A percentile compares a stretch with the other conserved stretches of the same genome.
These are phyloP conservation scores for Dipodomys ordii DNA, from an alignment of 2,113 vertebrate species.

Conservation along the genomic window DNA sequence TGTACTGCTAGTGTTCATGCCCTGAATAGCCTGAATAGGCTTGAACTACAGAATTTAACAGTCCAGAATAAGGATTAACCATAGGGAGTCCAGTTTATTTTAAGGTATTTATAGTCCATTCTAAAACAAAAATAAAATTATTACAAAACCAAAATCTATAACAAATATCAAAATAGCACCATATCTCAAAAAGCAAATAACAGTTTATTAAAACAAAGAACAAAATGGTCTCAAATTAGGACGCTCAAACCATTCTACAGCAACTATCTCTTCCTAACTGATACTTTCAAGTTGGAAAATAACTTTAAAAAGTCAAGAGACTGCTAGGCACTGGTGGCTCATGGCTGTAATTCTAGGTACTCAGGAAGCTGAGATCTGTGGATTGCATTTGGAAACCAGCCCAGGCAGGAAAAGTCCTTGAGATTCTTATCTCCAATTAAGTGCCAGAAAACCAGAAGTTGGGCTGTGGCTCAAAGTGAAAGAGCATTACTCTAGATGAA, in stretches of 20 bases:
- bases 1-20: background rate
- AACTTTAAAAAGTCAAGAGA: conserved; percentile 17
- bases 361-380: too few relatives aligned
- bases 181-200: conserved; percentile 34
- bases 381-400: too few relatives aligned
- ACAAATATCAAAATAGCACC: conserved; percentile 1
- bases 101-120: background rate
- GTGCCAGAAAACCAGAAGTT: too few relatives aligned
- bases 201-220: conserved; percentile 53
- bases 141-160: background rate
- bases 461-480: too few relatives aligned
- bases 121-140: conserved; percentile 3
- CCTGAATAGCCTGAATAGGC: conserved; percentile 8
- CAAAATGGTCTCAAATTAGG: conserved; percentile 12
- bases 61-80: conserved; percentile 40
- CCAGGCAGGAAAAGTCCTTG: too few relatives aligned
- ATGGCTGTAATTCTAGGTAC: too few relatives aligned
- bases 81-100: background rate
- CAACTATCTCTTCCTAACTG: background rate
- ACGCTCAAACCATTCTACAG: conserved; percentile 20
- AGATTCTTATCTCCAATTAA: too few relatives aligned
- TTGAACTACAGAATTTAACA: background rate
- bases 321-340: too few relatives aligned
- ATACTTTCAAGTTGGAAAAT: conserved; percentile 6
- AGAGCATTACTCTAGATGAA: too few relatives aligned